Percentiles rank a stretch among this genome's conserved stretches.
Evolutionary conservation across 2,797 vertebrate species (phyloP).

Genomic region (Sciaenops ocellatus): DNA sequence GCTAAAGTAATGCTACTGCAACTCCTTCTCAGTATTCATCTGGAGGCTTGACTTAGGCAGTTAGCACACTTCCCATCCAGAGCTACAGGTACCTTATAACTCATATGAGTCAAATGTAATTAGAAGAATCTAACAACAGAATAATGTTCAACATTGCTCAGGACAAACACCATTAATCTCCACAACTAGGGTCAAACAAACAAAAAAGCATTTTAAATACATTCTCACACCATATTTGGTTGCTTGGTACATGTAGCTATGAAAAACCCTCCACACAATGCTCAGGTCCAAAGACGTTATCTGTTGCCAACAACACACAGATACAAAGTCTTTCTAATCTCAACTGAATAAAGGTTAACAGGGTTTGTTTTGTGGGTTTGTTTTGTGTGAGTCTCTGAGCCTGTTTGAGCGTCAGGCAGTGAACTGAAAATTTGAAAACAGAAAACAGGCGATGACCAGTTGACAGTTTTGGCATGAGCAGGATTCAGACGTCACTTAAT

Average conservation of each 20-base stretch:
- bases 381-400: neutral
- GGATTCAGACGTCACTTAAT: neutral
- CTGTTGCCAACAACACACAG: neutral
- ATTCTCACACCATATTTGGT: constrained; percentile 25
- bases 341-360: constrained; percentile 5
- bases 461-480: constrained; percentile 27
- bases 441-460: neutral
- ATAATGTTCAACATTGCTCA: neutral
- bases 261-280: neutral
- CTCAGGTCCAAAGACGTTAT: constrained; percentile 10
- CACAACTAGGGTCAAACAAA: neutral
- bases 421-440: constrained; percentile 12
- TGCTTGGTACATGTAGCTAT: constrained; percentile 17
- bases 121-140: neutral
- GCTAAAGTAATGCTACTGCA: neutral
- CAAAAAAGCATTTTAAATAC: constrained; percentile 32
- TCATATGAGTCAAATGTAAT: neutral
- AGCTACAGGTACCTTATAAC: neutral
- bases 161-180: neutral
- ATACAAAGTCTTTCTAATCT: neutral
- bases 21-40: neutral
- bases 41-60: neutral
- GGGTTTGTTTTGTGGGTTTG: neutral
- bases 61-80: neutral
- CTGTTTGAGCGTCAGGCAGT: neutral